Percentiles rank a stretch among this genome's conserved stretches.
Conservation (phyloP, 2,888 invertebrate species). For the Strigamia maritima region DNA sequence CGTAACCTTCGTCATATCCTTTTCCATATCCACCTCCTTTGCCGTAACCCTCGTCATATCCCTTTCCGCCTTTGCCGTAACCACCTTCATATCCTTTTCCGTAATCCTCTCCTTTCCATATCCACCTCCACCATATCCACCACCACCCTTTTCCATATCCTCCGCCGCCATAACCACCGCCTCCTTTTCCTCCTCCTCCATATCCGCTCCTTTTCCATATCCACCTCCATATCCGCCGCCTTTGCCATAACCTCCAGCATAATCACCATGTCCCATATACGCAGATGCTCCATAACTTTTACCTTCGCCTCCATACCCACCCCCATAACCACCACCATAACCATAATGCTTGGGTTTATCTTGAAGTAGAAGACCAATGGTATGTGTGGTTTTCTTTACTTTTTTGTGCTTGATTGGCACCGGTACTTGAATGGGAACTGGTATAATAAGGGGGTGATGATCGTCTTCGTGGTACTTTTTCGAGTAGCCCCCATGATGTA, state of each 20-base stretch:
- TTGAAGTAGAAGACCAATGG: constrained; percentile 26
- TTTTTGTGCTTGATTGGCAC: constrained; percentile 28
- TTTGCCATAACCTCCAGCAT: constrained; percentile 1
- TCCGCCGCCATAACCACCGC: neutral
- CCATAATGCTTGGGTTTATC: neutral
- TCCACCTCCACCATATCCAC: constrained; percentile 19
- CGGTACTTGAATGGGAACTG: constrained; percentile 32
- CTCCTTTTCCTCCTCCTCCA: neutral
- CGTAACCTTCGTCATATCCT: neutral
- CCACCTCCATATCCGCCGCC: neutral
- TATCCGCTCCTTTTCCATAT: neutral
- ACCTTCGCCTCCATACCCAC: neutral
- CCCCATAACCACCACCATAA: neutral
- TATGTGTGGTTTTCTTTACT: constrained; percentile 18
- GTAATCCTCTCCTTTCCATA: neutral
- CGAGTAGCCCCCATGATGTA: neutral
- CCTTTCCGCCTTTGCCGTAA: neutral
- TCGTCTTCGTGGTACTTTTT: constrained; percentile 11
- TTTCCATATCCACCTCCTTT: neutral
- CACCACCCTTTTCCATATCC: neutral
- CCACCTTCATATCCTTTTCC: neutral
- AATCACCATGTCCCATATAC: constrained; percentile 2
- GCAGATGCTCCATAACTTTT: neutral
- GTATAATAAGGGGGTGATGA: constrained; percentile 27
- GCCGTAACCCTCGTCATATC: constrained; percentile 11